These are phyloP conservation scores for Drosophila neoperkinsi DNA, from an alignment of 2,888 invertebrate genomes.

Conservation along the genomic window DNA sequence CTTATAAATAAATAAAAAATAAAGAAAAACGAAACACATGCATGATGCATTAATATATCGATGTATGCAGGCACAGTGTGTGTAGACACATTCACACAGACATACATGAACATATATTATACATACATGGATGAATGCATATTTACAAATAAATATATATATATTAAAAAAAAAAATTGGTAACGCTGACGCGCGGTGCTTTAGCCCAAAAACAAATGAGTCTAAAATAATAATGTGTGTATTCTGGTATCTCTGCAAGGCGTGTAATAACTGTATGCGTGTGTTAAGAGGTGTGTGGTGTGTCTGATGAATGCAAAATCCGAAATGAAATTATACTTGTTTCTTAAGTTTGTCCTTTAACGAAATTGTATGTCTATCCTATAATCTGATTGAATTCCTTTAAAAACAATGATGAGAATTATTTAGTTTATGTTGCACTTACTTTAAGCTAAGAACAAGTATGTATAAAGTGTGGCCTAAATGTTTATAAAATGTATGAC, in stretches of 20 bases:
- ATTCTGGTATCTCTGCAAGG: constrained; percentile 17
- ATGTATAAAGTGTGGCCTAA: constrained; percentile 59
- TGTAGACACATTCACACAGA: constrained; percentile 6
- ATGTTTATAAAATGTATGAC: constrained; percentile 82
- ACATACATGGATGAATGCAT: constrained; percentile 35
- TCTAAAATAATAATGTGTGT: constrained; percentile 11
- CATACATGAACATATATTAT: constrained; percentile 37
- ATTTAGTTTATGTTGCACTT: constrained; percentile 17
- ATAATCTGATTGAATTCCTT: constrained; percentile 6
- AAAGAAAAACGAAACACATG: not conserved
- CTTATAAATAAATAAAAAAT: constrained; percentile 1
- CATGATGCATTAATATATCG: not conserved
- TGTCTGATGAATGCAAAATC: constrained; percentile 14
- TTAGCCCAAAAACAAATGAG: constrained; percentile 39
- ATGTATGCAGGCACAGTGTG: not conserved
- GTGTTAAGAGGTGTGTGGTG: constrained; percentile 23
- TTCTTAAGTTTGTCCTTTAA: constrained; percentile 6
- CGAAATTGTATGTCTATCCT: not conserved
- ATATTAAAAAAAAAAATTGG: constrained; percentile 33
- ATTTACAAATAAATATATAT: constrained; percentile 27
- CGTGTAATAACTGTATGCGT: constrained; percentile 30
- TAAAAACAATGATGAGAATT: constrained; percentile 7
- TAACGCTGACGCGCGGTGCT: constrained; percentile 77
- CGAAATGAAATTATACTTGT: constrained; percentile 2
- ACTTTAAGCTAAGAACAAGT: constrained; percentile 24